phyloP scores from a whole-genome alignment of 1,140 invertebrate species.

The Zophobas morio region DNA sequence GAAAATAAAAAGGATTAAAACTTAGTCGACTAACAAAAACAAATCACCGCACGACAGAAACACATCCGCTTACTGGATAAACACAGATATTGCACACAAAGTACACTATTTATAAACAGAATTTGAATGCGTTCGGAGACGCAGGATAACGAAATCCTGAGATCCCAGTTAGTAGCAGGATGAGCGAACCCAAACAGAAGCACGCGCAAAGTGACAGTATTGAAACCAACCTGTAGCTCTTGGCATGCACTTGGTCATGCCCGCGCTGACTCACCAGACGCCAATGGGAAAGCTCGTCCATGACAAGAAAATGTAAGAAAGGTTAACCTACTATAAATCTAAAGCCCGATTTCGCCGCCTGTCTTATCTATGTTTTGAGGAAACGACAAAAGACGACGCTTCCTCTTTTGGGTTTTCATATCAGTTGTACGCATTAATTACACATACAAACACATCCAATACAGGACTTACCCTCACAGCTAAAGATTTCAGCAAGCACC shows the following conservation, averaged over 20 bases:
- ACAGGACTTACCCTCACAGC: no score
- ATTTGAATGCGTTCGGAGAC: slow-evolving; percentile 8
- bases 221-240: slow-evolving; percentile 51
- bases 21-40: not conserved
- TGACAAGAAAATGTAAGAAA: slow-evolving; percentile 43
- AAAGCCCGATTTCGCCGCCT: not conserved
- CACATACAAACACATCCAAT: no score
- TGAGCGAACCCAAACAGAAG: slow-evolving; percentile 48
- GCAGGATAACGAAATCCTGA: slow-evolving; percentile 21
- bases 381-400: slow-evolving; percentile 5
- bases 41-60: slow-evolving; percentile 20
- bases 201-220: slow-evolving; percentile 49
- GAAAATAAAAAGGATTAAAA: not conserved
- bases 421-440: no score
- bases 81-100: slow-evolving; percentile 27
- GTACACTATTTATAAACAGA: slow-evolving; percentile 11
- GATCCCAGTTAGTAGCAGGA: slow-evolving; percentile 22
- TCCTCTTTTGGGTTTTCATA: not conserved
- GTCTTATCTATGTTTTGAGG: not conserved
- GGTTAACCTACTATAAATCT: slow-evolving; percentile 26
- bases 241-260: slow-evolving; percentile 48
- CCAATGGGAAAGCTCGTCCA: slow-evolving; percentile 34
- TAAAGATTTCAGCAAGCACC: no score
- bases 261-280: slow-evolving; percentile 49
- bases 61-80: slow-evolving; percentile 6